A percentile compares a stretch with the other conserved stretches of the same genome.
Evolutionary conservation across 2,888 invertebrate genomes (phyloP).

Genomic region (Philonicus albiceps): DNA sequence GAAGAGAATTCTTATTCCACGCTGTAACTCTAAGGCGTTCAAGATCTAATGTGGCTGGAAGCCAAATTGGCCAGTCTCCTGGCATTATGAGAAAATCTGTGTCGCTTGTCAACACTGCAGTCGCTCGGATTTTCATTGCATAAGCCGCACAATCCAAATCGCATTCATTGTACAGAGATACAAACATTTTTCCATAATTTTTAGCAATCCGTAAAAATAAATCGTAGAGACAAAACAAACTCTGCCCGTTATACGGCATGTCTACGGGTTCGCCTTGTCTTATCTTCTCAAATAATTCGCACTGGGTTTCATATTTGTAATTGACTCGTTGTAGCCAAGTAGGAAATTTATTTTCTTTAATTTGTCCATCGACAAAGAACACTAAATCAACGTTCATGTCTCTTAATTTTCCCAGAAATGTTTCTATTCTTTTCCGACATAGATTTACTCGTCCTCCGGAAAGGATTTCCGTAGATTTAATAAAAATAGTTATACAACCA

Average conservation of each 20-base stretch:
- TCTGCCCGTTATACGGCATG: not conserved
- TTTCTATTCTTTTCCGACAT: constrained; percentile 5
- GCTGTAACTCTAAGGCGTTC: not conserved
- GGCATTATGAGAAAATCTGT: constrained; percentile 47
- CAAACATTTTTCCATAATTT: constrained; percentile 43
- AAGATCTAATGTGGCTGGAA: constrained; percentile 13
- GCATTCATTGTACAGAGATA: constrained; percentile 45
- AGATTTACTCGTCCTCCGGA: constrained; percentile 41
- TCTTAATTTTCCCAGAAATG: constrained; percentile 41
- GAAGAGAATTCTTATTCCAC: constrained; percentile 39
- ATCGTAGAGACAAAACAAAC: constrained; percentile 34
- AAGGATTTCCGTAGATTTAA: constrained; percentile 25
- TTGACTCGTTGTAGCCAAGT: constrained; percentile 25
- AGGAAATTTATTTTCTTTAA: constrained; percentile 42
- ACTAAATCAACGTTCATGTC: constrained; percentile 23
- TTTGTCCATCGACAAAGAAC: constrained; percentile 47
- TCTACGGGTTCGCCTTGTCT: not conserved
- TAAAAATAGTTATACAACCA: constrained; percentile 18
- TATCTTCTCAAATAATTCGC: constrained; percentile 27
- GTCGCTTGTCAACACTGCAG: constrained; percentile 44
- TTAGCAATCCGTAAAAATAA: constrained; percentile 36
- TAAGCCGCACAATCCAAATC: constrained; percentile 43
- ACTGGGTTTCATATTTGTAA: constrained; percentile 23
- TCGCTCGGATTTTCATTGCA: constrained; percentile 28
- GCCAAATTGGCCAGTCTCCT: constrained; percentile 44